phyloP scores from a whole-genome alignment of 2,888 invertebrate species.

The Euplexia lucipara region DNA sequence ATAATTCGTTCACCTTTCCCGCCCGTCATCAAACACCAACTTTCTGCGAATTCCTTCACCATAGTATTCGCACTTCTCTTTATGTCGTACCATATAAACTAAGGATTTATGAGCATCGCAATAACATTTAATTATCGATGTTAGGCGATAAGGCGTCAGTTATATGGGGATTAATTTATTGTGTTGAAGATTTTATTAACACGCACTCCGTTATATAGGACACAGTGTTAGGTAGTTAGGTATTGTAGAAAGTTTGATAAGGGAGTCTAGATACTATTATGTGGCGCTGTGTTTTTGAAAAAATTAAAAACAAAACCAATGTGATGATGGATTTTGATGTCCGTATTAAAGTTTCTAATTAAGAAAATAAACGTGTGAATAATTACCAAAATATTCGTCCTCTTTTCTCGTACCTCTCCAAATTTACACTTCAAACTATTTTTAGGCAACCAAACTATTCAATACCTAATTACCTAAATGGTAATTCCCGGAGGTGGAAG shows the following conservation, averaged over 20 bases:
- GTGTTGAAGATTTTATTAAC: constrained; percentile 37
- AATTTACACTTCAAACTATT: no score
- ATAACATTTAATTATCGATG: constrained; percentile 74
- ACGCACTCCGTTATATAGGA: constrained; percentile 2
- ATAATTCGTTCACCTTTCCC: constrained; percentile 37
- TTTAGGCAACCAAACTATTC: no score
- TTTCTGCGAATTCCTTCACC: constrained; percentile 17
- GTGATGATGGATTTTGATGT: no score
- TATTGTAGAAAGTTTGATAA: neutral
- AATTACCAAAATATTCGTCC: no score
- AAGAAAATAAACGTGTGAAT: no score
- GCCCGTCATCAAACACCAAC: neutral
- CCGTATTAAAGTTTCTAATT: no score
- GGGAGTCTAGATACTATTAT: no score
- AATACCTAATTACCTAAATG: no score
- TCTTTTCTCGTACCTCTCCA: no score
- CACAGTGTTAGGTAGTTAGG: neutral
- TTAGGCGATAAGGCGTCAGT: constrained; percentile 62
- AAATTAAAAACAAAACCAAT: no score
- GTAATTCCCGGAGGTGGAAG: no score
- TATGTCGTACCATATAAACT: constrained; percentile 51
- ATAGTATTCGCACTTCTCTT: constrained; percentile 37
- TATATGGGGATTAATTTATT: constrained; percentile 49
- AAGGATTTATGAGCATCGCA: constrained; percentile 66
- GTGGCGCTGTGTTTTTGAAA: no score